Base-by-base conservation (phyloP, 2,797 vertebrate species). In the Enoplosus armatus region DNA sequence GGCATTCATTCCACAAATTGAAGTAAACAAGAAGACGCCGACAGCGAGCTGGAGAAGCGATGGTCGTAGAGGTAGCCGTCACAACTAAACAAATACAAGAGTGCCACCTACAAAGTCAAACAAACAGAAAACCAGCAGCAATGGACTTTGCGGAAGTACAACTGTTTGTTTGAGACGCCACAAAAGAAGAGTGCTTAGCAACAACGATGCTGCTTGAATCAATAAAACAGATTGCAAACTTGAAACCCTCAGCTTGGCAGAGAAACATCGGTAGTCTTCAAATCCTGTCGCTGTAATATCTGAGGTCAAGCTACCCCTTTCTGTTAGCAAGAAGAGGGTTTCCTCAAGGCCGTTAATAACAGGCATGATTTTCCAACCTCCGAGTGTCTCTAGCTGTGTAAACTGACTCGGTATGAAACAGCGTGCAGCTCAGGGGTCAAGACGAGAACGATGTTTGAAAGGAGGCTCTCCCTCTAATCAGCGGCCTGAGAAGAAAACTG, bases 381-480 rank as follows among this genome's bases (percentile, higher is more conserved):
- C 29, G 9, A 74, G 50, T 68, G 77, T 80, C 80, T 75, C 50
- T 76, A 31, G 6, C 70, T 64, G 70, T 81, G 82, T 85, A 88
- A 87, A 81, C 70, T 86, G 77, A 85, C 62, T 80, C 75, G 72
- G 72, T 75, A 64, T 61, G 20, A 85, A 81, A 77, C n/a, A 61
- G 59, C 54, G 41, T 53, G 66, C 70, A 87, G 77, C 75, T 50
- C 0, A 43, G 26, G 59, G 83, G 83, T 82, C 72, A 75, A 50
- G 43, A 75, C 3, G 7, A 29, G 45, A 78, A 74, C 5, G 58
- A 62, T 73, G 31, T 74, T 43, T 62, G 70, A 80, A 67, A 71
- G 45, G 59, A 79, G 81, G 73, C 79, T 29, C 56, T 75, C 72
- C 79, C 74, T 85, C 61, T 89, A 80, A 86, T 85, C 74, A 75